Evolutionary conservation across 2,888 invertebrate genomes (phyloP).

Genomic region (Mimachlamys varia): DNA sequence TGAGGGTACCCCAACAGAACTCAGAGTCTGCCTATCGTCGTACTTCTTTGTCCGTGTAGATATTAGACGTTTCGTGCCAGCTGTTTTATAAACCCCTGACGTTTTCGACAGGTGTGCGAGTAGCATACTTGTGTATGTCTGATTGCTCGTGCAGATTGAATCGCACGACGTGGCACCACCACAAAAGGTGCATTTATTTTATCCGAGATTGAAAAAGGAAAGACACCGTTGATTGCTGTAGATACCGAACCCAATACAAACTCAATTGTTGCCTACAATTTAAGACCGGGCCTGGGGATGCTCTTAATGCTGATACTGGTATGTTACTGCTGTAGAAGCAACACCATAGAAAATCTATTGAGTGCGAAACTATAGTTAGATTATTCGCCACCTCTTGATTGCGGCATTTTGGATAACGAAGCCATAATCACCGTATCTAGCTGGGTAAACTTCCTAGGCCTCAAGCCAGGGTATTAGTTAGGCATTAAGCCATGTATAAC

Average conservation of each 20-base stretch:
- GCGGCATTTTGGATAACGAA: constrained; percentile 34
- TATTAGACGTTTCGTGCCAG: not conserved
- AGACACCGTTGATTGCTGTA: constrained; percentile 8
- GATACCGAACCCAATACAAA: constrained; percentile 2
- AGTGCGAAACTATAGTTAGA: constrained; percentile 14
- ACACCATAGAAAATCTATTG: constrained; percentile 14
- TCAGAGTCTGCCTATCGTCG: too few relatives aligned
- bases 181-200: not conserved
- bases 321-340: not conserved
- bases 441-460: constrained; percentile 17
- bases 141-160: not conserved
- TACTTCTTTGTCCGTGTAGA: too few relatives aligned
- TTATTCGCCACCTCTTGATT: constrained; percentile 28
- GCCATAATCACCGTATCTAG: constrained; percentile 13
- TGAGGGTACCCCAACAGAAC: too few relatives aligned
- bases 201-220: not conserved
- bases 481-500: not conserved
- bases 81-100: not conserved
- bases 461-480: constrained; percentile 14
- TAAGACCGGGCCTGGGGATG: not conserved
- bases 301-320: not conserved
- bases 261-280: constrained; percentile 11
- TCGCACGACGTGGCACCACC: not conserved
- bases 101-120: not conserved
- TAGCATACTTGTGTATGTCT: not conserved